Base-by-base conservation (phyloP, 2,797 vertebrate genomes). In the Lutjanus argentimaculatus region DNA sequence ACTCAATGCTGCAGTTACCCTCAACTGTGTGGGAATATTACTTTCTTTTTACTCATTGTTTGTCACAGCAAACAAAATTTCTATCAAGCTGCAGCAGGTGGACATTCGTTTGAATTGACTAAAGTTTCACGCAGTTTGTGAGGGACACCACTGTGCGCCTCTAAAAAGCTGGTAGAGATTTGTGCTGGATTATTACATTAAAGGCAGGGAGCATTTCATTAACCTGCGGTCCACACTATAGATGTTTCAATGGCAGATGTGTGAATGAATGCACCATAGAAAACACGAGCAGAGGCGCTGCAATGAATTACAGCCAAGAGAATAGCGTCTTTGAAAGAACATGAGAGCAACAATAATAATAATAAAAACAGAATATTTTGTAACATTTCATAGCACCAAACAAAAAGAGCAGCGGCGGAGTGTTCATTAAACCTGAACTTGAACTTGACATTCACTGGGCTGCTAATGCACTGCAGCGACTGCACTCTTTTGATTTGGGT, bases 401-500 rank as follows among this genome's bases (percentile, higher is more conserved):
- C 82, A 92, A 86, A 89, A 69, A 52, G 17, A 45, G 64, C 17
- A 19, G 67, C 16, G 36, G 62, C 68, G 16, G 62, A 58, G 3
- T 61, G 76, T 84, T 82, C 79, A 88, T 87, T 84, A 88, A 81
- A 80, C 52, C 67, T 80, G 80, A 79, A 84, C 78, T 69, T 77
- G 73, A 80, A 82, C 71, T 65, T 83, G 84, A 91, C 82, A 88
- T 86, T 82, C 87, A 67, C 46, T 0, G 73, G 67, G 83, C 77
- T 8, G 77, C 77, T 82, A 88, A 88, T 90, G 90, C 81, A 64
- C 72, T 19, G 64, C 11, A 43, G 77, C n/a, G n/a, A 74, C 65
- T 3, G 67, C 59, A 45, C 71, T 77, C 85, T 82, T 90, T 93
- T 91, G 81, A 83, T 90, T 71, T 16, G n/a, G 79, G 83, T 76